Conservation (phyloP, 2,113 vertebrate genomes). For the Butorides virescens region DNA sequence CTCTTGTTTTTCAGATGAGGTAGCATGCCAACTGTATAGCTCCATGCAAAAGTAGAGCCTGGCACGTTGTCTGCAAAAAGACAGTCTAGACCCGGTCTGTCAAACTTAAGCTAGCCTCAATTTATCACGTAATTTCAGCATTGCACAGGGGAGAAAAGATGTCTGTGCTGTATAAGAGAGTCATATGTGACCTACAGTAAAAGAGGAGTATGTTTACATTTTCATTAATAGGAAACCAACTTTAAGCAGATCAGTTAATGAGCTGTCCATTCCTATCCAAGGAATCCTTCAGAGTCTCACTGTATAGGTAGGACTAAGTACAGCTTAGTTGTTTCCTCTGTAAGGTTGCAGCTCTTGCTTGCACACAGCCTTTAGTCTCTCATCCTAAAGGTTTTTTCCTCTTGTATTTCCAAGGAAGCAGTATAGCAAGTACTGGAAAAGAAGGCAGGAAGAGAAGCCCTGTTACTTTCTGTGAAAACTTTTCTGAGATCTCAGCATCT, state of each 20-base stretch:
- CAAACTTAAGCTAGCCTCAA: not conserved
- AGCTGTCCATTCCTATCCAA: not conserved
- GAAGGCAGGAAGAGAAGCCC: not conserved
- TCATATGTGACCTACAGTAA: not conserved
- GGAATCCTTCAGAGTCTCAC: not conserved
- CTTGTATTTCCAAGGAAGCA: not conserved
- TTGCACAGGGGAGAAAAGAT: not conserved
- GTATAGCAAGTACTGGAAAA: not conserved
- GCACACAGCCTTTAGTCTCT: not conserved
- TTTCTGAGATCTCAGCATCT: not conserved
- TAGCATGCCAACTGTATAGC: not conserved
- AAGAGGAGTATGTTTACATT: not conserved
- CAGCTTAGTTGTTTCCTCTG: not conserved
- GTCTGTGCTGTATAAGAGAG: not conserved
- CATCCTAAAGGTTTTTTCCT: not conserved
- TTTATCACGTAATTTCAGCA: not conserved
- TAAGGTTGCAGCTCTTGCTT: not conserved
- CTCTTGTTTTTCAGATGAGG: not conserved
- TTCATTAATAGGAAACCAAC: not conserved
- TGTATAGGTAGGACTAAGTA: not conserved
- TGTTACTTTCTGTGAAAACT: not conserved
- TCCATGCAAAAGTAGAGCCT: not conserved
- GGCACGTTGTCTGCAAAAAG: not conserved
- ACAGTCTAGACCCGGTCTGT: not conserved
- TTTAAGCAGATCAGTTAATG: not conserved